Evolutionary conservation across 1,140 invertebrate species (phyloP).

Genomic region (Bombus fervidus): DNA sequence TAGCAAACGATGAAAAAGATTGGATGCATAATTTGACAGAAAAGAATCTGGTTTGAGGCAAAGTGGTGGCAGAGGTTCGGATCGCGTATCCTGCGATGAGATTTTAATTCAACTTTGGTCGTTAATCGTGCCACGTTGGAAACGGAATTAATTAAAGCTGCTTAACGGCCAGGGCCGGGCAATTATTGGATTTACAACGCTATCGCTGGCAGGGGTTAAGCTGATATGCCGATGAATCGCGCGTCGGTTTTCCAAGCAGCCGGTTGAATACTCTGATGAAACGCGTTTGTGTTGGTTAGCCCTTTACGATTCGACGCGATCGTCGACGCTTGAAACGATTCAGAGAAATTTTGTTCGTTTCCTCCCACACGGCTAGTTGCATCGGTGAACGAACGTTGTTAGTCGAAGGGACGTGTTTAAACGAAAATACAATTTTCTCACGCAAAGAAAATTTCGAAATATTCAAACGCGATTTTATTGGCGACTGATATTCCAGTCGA

Average conservation of each 20-base stretch:
- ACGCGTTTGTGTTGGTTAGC: neutral
- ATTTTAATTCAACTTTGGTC: constrained; percentile 70
- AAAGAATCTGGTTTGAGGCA: neutral
- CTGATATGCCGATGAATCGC: constrained; percentile 65
- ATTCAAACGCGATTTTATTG: neutral
- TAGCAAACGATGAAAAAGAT: neutral
- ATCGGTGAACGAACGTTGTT: neutral
- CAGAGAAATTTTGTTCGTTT: neutral
- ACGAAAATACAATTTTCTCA: too few species aligned
- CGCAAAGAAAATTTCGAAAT: neutral
- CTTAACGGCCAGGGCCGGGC: constrained; percentile 60
- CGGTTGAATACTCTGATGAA: constrained; percentile 6
- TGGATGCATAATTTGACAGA: neutral
- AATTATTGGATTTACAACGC: constrained; percentile 71
- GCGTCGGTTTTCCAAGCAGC: constrained; percentile 33
- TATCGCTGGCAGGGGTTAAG: constrained; percentile 64
- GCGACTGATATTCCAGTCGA: neutral
- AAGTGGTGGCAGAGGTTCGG: neutral
- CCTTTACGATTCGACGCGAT: neutral
- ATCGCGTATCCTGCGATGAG: constrained; percentile 49
- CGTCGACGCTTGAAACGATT: neutral
- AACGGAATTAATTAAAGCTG: constrained; percentile 72
- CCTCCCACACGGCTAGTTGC: too few species aligned
- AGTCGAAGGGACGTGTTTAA: neutral
- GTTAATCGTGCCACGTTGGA: constrained; percentile 65